phyloP scores from a whole-genome alignment of 2,113 vertebrate species.

The Gadus macrocephalus region DNA sequence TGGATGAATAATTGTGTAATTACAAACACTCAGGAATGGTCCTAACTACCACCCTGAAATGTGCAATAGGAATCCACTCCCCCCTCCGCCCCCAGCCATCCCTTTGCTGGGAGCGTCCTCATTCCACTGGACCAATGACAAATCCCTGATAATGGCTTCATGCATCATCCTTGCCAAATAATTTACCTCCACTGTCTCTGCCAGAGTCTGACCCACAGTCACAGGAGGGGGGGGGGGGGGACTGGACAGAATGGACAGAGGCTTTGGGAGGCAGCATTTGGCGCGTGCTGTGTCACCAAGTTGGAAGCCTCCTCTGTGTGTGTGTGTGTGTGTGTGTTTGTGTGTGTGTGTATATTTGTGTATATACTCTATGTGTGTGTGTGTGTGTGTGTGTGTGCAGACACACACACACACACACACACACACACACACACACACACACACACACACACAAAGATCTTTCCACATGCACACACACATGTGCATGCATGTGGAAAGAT shows the following conservation, averaged over 20 bases:
- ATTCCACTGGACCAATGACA: neutral
- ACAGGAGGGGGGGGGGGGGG: neutral
- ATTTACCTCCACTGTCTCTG: neutral
- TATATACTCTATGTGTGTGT: neutral
- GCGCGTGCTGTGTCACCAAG: neutral
- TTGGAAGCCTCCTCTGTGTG: neutral
- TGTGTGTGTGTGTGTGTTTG: neutral
- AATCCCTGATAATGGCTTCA: neutral
- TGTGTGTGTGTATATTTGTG: neutral
- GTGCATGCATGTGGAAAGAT: too few relatives aligned
- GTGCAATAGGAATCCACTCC: too few relatives aligned
- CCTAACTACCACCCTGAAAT: too few relatives aligned
- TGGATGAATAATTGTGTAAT: too few relatives aligned
- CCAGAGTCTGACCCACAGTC: neutral
- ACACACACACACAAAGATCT: too few relatives aligned
- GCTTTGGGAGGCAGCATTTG: neutral
- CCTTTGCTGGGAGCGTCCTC: neutral
- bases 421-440: too few relatives aligned
- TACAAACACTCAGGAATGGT: too few relatives aligned
- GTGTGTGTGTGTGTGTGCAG: neutral
- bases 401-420: too few relatives aligned
- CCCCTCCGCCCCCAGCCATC: too few relatives aligned
- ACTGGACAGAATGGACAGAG: neutral
- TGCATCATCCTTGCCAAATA: neutral
- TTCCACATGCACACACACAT: too few relatives aligned